phyloP scores from a whole-genome alignment of 1,140 invertebrate genomes.

The Pogonognathellus flavescens region DNA sequence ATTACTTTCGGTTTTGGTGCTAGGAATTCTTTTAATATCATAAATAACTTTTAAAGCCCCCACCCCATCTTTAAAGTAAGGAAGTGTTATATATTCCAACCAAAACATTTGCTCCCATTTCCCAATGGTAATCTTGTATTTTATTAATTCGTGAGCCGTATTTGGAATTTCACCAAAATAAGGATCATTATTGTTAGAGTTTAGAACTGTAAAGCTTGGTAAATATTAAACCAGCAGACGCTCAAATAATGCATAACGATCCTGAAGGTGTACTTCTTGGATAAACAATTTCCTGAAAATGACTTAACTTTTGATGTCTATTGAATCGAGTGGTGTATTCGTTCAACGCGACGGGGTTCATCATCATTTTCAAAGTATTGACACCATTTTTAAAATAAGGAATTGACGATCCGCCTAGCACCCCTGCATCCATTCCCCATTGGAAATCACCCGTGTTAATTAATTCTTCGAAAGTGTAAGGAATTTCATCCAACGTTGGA shows the following conservation, averaged over 20 bases:
- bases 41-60: background rate
- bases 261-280: background rate
- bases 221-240: background rate
- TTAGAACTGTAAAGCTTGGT: constrained; percentile 1
- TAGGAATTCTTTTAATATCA: background rate
- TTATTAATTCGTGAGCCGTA: constrained; percentile 9
- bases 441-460: too few species aligned
- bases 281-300: background rate
- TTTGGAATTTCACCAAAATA: background rate
- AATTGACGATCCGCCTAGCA: too few species aligned
- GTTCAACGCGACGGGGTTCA: too few species aligned
- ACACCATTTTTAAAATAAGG: too few species aligned
- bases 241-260: background rate
- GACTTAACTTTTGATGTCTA: too few species aligned
- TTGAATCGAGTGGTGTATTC: too few species aligned
- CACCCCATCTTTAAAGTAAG: background rate
- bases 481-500: too few species aligned
- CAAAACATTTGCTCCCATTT: background rate
- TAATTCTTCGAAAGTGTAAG: too few species aligned
- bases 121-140: background rate
- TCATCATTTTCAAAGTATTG: too few species aligned
- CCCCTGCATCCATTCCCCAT: too few species aligned
- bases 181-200: constrained; percentile 21
- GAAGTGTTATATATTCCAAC: background rate
- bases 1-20: background rate